Conservation (phyloP, 1,140 invertebrate species). For the Doryteuthis pealeii region DNA sequence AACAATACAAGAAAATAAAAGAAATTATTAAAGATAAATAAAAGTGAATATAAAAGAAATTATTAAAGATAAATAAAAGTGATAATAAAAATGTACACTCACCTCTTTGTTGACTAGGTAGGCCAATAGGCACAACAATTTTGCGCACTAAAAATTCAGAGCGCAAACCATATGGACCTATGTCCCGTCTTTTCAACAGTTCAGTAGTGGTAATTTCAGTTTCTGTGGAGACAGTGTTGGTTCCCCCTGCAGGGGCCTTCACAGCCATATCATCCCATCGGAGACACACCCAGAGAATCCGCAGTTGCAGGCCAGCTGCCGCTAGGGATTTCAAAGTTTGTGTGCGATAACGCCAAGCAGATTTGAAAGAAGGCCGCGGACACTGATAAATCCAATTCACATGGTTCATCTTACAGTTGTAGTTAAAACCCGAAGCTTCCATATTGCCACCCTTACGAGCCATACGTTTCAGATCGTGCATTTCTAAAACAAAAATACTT, state of each 20-base stretch:
- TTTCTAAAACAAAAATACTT: conserved; percentile 53
- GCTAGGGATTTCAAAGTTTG: conserved; percentile 77
- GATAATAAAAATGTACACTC: conserved; percentile 45
- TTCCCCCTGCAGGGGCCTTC: conserved; percentile 78
- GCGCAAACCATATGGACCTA: conserved; percentile 83
- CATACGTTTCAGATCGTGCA: conserved; percentile 79
- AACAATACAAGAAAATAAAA: too few relatives aligned
- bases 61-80: too few relatives aligned
- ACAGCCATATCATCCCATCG: conserved; percentile 92
- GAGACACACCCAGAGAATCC: conserved; percentile 87
- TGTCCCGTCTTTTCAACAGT: conserved; percentile 84
- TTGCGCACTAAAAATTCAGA: conserved; percentile 91
- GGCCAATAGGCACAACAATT: conserved; percentile 91
- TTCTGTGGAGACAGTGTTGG: conserved; percentile 93
- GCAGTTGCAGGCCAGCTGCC: conserved; percentile 82
- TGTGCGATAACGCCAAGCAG: conserved; percentile 91
- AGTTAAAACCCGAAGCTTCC: conserved; percentile 80
- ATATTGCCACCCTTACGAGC: conserved; percentile 76
- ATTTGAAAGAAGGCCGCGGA: conserved; percentile 88
- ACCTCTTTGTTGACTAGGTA: conserved; percentile 87
- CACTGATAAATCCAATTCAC: conserved; percentile 90
- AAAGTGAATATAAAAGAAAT: too few relatives aligned
- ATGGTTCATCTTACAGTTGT: conserved; percentile 72
- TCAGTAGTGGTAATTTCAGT: conserved; percentile 94
- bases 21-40: too few relatives aligned